Evolutionary conservation across 2,888 invertebrate species (phyloP), one percentile per base, ranked within the genome.

Genomic region (Conistra vaccinii): DNA sequence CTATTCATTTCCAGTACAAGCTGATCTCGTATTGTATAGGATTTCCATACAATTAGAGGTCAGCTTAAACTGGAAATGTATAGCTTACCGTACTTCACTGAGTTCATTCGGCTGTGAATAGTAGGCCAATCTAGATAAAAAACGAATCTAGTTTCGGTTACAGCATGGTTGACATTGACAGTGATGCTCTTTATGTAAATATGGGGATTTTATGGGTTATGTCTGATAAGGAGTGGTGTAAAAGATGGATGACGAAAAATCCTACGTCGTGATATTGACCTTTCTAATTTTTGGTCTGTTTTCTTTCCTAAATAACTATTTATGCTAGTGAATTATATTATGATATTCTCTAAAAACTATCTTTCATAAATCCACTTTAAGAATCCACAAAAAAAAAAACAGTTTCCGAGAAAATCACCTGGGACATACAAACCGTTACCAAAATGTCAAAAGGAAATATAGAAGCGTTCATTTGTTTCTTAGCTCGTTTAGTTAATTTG

Each of bases 101-200:
- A 66, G 69, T 39, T 62, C 78, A 65, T 14, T 84, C 60, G 32
- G 39, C 60, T 74, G 78, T 86, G 62, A 76, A 48, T 48, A 70
- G 53, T 76, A 63, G 84, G 86, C n/a, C 78, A 66, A 78, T 74
- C 55, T 78, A 62, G 74, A 86, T 86, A 85, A 86, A 86, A 84
- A 86, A 83, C 45, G 61, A 75, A 73, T 86, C 80, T 75, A 85
- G 68, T 80, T 85, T 48, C 42, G 78, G 83, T 81, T 66, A 57
- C 32, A 69, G 29, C 69, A 74, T 17, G n/a, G 51, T 35, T 69
- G 81, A 62, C 86, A 86, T 83, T 85, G 85, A 45, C 84, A 84
- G 20, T 85, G 81, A 66, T 58, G 1, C 12, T 35, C 53, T 35
- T 58, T 73, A 58, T 77, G 42, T 62, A 63, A 55, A 55, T 58